Percentiles rank a stretch among this genome's conserved stretches.
These are phyloP conservation scores for Goniozus legneri DNA, from an alignment of 1,140 invertebrate genomes.

Conservation along the genomic window DNA sequence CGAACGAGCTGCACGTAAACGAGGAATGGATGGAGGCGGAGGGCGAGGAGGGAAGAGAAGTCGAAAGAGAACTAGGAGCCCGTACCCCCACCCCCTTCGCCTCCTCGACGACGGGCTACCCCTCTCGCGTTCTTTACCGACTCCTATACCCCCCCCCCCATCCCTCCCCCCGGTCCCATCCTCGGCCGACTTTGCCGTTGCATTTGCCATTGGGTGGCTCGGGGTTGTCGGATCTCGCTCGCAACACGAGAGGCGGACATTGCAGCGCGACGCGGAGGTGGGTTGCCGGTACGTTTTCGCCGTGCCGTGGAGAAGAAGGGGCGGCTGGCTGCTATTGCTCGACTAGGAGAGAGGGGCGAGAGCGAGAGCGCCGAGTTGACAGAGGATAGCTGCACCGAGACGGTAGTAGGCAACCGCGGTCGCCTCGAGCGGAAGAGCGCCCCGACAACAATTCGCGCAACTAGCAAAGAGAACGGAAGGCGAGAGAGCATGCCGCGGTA, in stretches of 20 bases:
- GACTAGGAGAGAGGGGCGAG: constrained; percentile 5
- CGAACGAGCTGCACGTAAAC: constrained; percentile 6
- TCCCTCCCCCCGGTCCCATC: not conserved
- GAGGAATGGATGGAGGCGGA: constrained; percentile 2
- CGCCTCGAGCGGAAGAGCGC: constrained; percentile 4
- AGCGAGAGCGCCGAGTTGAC: constrained; percentile 15
- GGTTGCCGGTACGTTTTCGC: constrained; percentile 2
- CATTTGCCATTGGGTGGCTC: constrained; percentile 21
- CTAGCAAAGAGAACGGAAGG: no score
- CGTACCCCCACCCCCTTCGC: no score
- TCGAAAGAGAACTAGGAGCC: not conserved
- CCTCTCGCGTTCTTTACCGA: no score
- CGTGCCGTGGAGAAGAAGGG: constrained; percentile 4
- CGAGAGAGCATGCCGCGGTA: no score
- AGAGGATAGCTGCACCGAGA: constrained; percentile 5
- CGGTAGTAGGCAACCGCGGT: constrained; percentile 6
- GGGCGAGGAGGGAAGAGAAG: constrained; percentile 5
- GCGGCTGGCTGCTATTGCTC: constrained; percentile 1
- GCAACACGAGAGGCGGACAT: constrained; percentile 17
- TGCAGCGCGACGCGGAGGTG: not conserved
- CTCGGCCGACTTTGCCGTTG: constrained; percentile 16
- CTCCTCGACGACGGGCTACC: no score
- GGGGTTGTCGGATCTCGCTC: constrained; percentile 6
- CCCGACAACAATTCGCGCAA: no score
- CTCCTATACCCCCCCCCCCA: not conserved